Base-by-base conservation (phyloP, 2,888 invertebrate species). In the Spodoptera littoralis region DNA sequence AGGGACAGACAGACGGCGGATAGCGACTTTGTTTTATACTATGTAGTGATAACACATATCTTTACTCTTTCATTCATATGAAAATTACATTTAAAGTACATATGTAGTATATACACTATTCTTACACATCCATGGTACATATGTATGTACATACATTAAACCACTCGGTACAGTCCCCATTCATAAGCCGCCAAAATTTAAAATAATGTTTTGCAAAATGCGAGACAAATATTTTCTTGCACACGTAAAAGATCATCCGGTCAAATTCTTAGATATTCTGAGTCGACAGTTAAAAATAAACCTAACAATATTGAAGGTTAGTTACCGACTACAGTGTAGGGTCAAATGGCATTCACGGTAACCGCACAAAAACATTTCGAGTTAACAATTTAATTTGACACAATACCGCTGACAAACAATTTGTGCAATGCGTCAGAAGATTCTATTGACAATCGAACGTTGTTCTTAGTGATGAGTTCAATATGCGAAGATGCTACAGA, bases 301-400 rank as follows among this genome's bases (percentile, higher is more conserved):
- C 45, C 13, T 47, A 36, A 47, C 47, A 47, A 47, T 47, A 12
- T 24, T 12, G 47, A 47, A 47, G 47, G 47, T 36, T 36, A 8
- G 2, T 36, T 8, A 9, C 8, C 6, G 36, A 36, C 24, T 24
- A 24, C 22, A 11, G 3, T 12, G 0, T 47, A 47, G 47, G 47
- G 47, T 47, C 47, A 47, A 12, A 18, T 47, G 24, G 5, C 18
- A 18, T 47, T 36, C 36, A 36, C 12, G 2, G 11, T 12, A 24
- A 24, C 12, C 6, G 22, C 22, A 24, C 47, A 47, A 47, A 47
- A 47, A 47, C 36, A 24, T 24, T 5, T 24, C 24, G 12, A 24
- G 24, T 24, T 11, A 11, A 27, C 24, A 47, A 47, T 24, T 24
- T 24, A 47, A 11, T 24, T 22, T 47, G 22, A 47, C 24, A 47